A percentile compares a stretch with the other conserved stretches of the same genome.
Conservation (phyloP, 2,888 invertebrate genomes). For the Pteria penguin region DNA sequence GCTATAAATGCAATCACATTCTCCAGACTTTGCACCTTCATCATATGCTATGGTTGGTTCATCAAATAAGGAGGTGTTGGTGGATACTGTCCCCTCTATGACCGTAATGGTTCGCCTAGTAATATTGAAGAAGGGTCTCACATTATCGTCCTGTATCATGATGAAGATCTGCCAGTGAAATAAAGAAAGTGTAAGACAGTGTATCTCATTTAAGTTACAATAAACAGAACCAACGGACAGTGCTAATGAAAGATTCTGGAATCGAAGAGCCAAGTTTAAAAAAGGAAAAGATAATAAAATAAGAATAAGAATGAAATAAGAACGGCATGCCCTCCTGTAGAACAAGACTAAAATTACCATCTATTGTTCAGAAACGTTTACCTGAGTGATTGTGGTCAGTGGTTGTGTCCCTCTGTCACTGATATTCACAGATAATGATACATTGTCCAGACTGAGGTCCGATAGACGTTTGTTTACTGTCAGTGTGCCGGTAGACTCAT, state of each 20-base stretch:
- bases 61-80: background rate
- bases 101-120: background rate
- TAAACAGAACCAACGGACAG: too few species aligned
- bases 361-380: too few species aligned
- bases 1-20: background rate
- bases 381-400: background rate
- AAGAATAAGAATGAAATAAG: background rate
- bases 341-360: too few species aligned
- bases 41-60: background rate
- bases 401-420: background rate
- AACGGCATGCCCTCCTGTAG: too few species aligned
- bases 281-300: background rate
- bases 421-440: background rate
- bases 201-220: too few species aligned
- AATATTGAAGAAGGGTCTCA: background rate
- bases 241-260: background rate
- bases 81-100: background rate
- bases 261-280: background rate
- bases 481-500: background rate
- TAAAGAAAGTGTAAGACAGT: too few species aligned
- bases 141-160: background rate
- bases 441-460: background rate
- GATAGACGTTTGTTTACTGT: background rate
- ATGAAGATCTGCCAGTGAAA: background rate
- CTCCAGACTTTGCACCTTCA: background rate